Percentiles rank a stretch among this genome's conserved stretches.
Evolutionary conservation across 2,888 invertebrate species (phyloP).

Genomic region (Cyaniris semiargus): DNA sequence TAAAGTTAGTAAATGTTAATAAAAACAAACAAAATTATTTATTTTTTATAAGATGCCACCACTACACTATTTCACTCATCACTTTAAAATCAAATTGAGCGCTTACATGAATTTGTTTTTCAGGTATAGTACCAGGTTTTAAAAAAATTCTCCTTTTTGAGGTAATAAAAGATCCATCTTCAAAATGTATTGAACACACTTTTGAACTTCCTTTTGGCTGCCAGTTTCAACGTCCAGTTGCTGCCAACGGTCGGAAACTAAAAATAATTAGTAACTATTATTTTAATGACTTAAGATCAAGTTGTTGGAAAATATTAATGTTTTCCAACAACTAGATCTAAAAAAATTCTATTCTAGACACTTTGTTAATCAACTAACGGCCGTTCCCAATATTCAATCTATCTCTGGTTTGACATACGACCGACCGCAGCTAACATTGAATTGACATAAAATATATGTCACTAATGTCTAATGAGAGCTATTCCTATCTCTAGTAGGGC

Average conservation of each 20-base stretch:
- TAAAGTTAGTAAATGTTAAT: constrained; percentile 8
- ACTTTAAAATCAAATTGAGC: constrained; percentile 10
- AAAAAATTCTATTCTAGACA: too few species aligned
- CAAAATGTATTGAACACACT: too few species aligned
- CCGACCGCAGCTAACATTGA: too few species aligned
- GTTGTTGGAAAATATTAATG: neutral
- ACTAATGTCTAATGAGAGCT: too few species aligned
- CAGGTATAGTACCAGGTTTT: constrained; percentile 5
- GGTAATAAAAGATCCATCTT: too few species aligned
- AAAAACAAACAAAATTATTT: neutral
- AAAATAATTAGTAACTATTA: neutral
- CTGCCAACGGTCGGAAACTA: neutral
- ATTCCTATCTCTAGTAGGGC: too few species aligned
- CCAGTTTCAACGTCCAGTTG: neutral
- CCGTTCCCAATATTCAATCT: too few species aligned
- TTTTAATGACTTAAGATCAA: neutral
- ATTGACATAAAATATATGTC: too few species aligned
- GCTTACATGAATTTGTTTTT: constrained; percentile 19
- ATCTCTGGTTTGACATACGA: too few species aligned
- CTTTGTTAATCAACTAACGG: too few species aligned
- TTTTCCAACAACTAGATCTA: too few species aligned
- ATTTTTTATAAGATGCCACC: too few species aligned
- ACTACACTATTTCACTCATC: neutral
- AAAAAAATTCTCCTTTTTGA: neutral
- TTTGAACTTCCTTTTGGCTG: neutral